Evolutionary conservation across 1,140 invertebrate genomes (phyloP), one percentile per base, ranked within the genome.

Genomic region (Helicoverpa zea): DNA sequence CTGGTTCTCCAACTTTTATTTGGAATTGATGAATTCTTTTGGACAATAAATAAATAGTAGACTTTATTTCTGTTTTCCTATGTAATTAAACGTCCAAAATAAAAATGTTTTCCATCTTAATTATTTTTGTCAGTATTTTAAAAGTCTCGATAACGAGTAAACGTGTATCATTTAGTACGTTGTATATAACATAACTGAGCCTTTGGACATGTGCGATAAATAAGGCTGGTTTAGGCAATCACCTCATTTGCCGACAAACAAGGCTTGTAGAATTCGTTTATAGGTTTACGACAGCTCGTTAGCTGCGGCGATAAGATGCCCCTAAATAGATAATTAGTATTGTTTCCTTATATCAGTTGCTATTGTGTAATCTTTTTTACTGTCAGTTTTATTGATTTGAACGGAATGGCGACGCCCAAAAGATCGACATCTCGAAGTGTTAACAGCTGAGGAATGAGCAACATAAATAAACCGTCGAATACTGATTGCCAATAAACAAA

Each of bases 301-400:
- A 94, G 89, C 77, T 78, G 47, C 76, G 81, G 83, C 83, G 89
- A 94, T 92, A 90, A 92, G 88, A 89, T 87, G 82, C 79, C 77
- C 86, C 84, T 94, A 92, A 94, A 91, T 92, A 90, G 89, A 90
- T 90, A 90, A 94, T 94, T 94, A 92, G 89, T 88, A 91, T 92
- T 94, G 93, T 93, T 87, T 88, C 68, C 79, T 85, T 83, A 78
- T 85, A 84, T 70, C 56, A 74, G 52, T 80, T 56, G 13, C 43
- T 64, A 83, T 84, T 81, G 78, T 81, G 64, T 80, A 80, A 77
- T 51, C 68, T 78, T 82, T 84, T 84, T 86, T 86, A 79, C 63
- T 56, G 51, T 74, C 51, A 29, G 73, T 85, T 86, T 83, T 87
- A 83, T 85, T 86, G 83, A 79, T 78, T 47, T 23, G 49, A 43